phyloP scores from a whole-genome alignment of 2,888 invertebrate species.

The Chrysomela aeneicollis region DNA sequence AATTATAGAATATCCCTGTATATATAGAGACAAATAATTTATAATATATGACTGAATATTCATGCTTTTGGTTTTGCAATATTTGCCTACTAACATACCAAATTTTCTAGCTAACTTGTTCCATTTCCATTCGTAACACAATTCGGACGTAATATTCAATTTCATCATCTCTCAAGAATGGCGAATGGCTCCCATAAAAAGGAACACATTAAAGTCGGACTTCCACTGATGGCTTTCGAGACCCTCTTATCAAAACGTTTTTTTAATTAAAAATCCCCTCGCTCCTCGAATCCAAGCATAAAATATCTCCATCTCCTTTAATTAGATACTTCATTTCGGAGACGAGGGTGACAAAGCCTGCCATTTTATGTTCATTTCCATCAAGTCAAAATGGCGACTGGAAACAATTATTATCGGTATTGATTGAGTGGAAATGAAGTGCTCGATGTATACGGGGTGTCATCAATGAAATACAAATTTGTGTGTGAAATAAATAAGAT shows the following conservation, averaged over 20 bases:
- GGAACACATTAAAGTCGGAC: constrained; percentile 32
- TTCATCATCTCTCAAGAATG: neutral
- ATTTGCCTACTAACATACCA: no score
- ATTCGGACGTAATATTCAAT: neutral
- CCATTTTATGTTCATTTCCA: constrained; percentile 34
- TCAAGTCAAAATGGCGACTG: constrained; percentile 22
- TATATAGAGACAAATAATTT: no score
- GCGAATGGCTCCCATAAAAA: constrained; percentile 13
- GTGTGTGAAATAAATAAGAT: no score
- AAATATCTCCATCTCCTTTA: constrained; percentile 35
- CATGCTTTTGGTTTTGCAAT: no score
- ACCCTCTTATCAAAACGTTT: constrained; percentile 33
- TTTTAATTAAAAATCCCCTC: constrained; percentile 36
- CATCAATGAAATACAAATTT: no score
- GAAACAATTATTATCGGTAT: constrained; percentile 5
- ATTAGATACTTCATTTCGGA: constrained; percentile 37
- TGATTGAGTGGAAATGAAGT: neutral
- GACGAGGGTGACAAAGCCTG: constrained; percentile 32
- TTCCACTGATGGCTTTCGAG: constrained; percentile 23
- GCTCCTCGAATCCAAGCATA: constrained; percentile 27
- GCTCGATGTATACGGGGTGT: no score
- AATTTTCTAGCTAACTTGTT: neutral
- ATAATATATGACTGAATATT: no score
- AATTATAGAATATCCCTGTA: no score
- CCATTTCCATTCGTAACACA: neutral